These are phyloP conservation scores for Oncorhynchus clarkii DNA, from an alignment of 2,113 vertebrate species.

Conservation along the genomic window DNA sequence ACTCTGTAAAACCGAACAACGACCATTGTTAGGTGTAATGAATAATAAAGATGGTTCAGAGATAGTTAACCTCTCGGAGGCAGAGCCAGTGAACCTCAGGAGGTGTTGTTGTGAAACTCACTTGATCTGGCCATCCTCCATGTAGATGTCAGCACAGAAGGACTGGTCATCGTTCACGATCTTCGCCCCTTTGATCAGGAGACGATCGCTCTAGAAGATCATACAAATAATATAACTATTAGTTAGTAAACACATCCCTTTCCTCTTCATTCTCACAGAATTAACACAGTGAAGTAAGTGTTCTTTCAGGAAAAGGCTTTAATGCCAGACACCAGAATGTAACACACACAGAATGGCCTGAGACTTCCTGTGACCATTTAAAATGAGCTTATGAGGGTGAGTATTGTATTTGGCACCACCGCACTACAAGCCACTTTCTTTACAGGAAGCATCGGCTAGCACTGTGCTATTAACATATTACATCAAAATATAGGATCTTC, in stretches of 20 bases:
- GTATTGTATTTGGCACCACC: no score
- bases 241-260: slow-evolving; percentile 10
- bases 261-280: background rate
- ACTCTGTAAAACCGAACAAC: background rate
- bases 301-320: background rate
- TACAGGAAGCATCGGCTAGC: no score
- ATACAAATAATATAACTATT: background rate
- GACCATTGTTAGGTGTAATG: background rate
- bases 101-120: slow-evolving; percentile 68
- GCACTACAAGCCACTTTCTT: no score
- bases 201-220: slow-evolving; percentile 88
- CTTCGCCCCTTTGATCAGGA: slow-evolving; percentile 96
- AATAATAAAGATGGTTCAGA: no score
- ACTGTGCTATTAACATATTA: no score
- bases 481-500: no score
- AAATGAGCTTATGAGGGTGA: no score
- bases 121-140: slow-evolving; percentile 99
- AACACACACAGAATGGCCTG: no score
- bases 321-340: background rate
- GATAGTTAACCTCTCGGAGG: no score
- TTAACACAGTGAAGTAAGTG: background rate
- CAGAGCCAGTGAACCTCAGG: background rate
- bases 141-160: slow-evolving; percentile 96
- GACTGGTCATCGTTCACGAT: slow-evolving; percentile 99
- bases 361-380: no score